Percentiles rank a stretch among this genome's conserved stretches.
These are phyloP conservation scores for Drosophila nannoptera DNA, from an alignment of 1,140 invertebrate species.

Conservation along the genomic window DNA sequence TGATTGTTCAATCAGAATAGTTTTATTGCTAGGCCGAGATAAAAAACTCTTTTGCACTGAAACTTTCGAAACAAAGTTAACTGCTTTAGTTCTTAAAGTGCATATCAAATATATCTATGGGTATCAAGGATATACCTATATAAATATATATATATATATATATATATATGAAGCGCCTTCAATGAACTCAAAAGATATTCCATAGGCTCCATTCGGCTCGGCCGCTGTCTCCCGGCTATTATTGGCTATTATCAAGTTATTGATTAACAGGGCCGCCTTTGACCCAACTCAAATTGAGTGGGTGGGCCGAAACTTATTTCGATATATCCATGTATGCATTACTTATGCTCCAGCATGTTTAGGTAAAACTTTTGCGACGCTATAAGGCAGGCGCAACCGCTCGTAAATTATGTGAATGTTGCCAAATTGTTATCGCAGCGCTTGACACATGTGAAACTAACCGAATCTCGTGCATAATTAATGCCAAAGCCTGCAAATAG, in stretches of 20 bases:
- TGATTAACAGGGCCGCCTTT: slow-evolving; percentile 12
- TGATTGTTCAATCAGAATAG: background rate
- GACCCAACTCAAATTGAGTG: slow-evolving; percentile 33
- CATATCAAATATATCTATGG: background rate
- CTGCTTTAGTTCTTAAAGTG: background rate
- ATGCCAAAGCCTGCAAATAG: slow-evolving; percentile 18
- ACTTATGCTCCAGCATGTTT: slow-evolving; percentile 27
- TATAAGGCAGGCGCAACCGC: slow-evolving; percentile 4
- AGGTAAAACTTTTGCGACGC: slow-evolving; percentile 31
- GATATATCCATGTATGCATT: slow-evolving; percentile 26
- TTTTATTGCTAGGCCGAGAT: slow-evolving; percentile 5
- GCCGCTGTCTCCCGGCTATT: slow-evolving; percentile 11
- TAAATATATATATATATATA: background rate
- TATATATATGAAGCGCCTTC: background rate
- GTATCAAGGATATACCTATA: background rate
- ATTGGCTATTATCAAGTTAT: slow-evolving; percentile 6
- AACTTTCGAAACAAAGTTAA: slow-evolving; percentile 9
- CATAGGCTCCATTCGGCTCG: background rate
- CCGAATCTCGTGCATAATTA: slow-evolving; percentile 44
- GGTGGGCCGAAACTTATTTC: slow-evolving; percentile 31
- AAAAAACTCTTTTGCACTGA: background rate
- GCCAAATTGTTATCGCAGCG: slow-evolving; percentile 48
- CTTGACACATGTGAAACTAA: slow-evolving; percentile 50
- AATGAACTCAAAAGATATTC: background rate
- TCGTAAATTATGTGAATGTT: slow-evolving; percentile 44